phyloP scores from a whole-genome alignment of 2,797 vertebrate genomes.

The Chiroxiphia lanceolata region DNA sequence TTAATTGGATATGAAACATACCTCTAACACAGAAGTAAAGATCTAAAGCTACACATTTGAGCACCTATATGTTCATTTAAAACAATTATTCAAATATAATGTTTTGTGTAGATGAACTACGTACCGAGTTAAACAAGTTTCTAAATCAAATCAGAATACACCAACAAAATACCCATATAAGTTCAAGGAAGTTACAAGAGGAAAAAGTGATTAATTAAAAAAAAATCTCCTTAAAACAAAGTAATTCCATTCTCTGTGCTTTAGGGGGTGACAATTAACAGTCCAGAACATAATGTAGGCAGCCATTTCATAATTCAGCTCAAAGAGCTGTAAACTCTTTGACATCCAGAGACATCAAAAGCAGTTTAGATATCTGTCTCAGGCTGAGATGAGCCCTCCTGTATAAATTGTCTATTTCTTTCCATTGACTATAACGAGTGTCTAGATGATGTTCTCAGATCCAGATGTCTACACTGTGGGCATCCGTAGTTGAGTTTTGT shows the following conservation, averaged over 20 bases:
- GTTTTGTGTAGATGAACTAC: neutral
- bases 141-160: neutral
- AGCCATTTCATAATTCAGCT: neutral
- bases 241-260: neutral
- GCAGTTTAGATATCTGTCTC: neutral
- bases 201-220: neutral
- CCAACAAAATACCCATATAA: neutral
- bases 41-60: neutral
- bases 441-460: neutral
- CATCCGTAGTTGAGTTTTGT: neutral
- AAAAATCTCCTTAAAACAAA: neutral
- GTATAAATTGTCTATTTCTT: neutral
- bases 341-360: neutral
- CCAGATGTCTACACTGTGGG: neutral
- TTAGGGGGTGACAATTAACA: neutral
- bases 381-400: neutral
- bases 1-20: slow-evolving; percentile 52
- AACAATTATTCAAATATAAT: neutral
- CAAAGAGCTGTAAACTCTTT: neutral
- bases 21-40: neutral
- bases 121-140: neutral
- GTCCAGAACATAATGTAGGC: neutral
- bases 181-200: neutral
- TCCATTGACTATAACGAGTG: neutral
- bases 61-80: neutral